Evolutionary conservation across 2,797 vertebrate genomes (phyloP).

Genomic region (Chaetophractus vellerosus): DNA sequence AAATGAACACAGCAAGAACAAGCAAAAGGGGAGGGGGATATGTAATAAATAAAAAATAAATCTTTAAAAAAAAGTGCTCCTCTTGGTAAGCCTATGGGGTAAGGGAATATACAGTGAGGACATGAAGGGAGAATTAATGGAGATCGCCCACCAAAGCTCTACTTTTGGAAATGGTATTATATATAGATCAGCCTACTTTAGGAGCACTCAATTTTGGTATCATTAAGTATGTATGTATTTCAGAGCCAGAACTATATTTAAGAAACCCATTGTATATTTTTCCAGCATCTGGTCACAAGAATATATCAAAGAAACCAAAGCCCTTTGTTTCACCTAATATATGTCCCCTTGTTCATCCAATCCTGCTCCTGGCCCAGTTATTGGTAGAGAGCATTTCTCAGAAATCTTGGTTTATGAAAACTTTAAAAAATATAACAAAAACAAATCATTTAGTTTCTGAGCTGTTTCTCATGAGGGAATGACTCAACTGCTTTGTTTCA

Average conservation of each 20-base stretch:
- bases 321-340: constrained; percentile 67
- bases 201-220: constrained; percentile 73
- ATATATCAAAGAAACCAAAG: constrained; percentile 74
- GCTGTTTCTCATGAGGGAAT: constrained; percentile 39
- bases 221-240: constrained; percentile 81
- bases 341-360: neutral
- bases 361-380: neutral
- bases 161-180: constrained; percentile 77
- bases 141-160: constrained; percentile 72
- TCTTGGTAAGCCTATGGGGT: constrained; percentile 39
- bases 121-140: constrained; percentile 60
- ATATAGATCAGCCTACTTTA: constrained; percentile 76
- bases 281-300: constrained; percentile 67
- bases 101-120: constrained; percentile 54
- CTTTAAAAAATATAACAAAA: constrained; percentile 51
- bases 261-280: constrained; percentile 64
- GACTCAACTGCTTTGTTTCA: constrained; percentile 18
- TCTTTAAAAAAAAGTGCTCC: constrained; percentile 47
- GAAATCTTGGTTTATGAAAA: constrained; percentile 68
- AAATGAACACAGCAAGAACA: too few relatives aligned
- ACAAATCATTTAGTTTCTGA: constrained; percentile 39
- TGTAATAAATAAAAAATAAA: too few relatives aligned
- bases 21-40: too few relatives aligned
- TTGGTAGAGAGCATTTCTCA: constrained; percentile 42
- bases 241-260: constrained; percentile 75